Evolutionary conservation across 1,140 invertebrate genomes (phyloP).

Genomic region (Manduca sexta): DNA sequence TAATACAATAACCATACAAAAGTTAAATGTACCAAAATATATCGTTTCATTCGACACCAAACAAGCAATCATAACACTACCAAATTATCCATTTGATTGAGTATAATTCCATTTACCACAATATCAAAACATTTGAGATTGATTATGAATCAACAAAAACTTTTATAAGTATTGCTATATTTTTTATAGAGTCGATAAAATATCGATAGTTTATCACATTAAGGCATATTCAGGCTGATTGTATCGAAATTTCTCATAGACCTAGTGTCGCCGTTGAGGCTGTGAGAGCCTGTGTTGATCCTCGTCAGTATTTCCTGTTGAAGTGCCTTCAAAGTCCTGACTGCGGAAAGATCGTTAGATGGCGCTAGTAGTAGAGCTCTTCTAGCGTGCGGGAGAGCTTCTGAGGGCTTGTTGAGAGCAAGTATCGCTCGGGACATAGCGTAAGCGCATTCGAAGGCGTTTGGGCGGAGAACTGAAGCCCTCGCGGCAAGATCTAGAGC

Average conservation of each 20-base stretch:
- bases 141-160: too few relatives aligned
- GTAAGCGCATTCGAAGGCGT: constrained; percentile 95
- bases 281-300: constrained; percentile 46
- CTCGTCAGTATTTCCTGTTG: constrained; percentile 55
- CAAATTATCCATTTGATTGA: not conserved
- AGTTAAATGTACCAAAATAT: not conserved
- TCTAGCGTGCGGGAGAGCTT: constrained; percentile 73
- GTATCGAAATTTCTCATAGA: constrained; percentile 55
- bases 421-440: constrained; percentile 90
- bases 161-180: too few relatives aligned
- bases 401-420: constrained; percentile 75
- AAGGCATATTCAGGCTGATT: constrained; percentile 63
- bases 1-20: too few relatives aligned
- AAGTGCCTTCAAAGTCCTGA: constrained; percentile 47
- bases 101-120: not conserved
- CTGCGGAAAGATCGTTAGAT: constrained; percentile 38
- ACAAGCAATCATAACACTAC: not conserved
- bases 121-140: too few relatives aligned
- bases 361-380: constrained; percentile 66
- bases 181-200: too few relatives aligned
- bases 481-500: constrained; percentile 91
- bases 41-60: not conserved
- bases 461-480: constrained; percentile 86
- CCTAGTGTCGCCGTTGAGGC: constrained; percentile 42
- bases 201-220: constrained; percentile 4